Percentiles rank a stretch among this genome's conserved stretches.
phyloP scores from a whole-genome alignment of 2,888 invertebrate genomes.

The Holacanthella duospinosa region DNA sequence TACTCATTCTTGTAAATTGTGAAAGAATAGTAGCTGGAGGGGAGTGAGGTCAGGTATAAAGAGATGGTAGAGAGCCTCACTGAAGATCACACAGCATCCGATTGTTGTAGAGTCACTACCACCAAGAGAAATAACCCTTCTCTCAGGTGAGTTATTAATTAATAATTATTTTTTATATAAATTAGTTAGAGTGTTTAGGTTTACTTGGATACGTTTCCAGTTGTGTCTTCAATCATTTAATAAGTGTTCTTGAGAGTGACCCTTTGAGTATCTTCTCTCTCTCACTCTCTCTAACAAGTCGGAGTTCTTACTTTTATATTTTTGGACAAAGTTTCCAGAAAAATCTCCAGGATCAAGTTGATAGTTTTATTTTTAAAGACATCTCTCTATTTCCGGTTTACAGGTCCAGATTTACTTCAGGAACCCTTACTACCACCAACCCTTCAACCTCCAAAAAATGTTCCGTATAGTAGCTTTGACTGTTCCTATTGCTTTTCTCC shows the following conservation, averaged over 20 bases:
- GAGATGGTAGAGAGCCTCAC: slow-evolving; percentile 36
- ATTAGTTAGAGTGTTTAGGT: too few species aligned
- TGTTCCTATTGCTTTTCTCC: slow-evolving; percentile 37
- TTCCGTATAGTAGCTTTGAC: slow-evolving; percentile 35
- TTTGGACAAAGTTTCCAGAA: too few species aligned
- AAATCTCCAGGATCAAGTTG: too few species aligned
- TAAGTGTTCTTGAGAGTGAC: too few species aligned
- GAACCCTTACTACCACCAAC: not conserved
- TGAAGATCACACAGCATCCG: slow-evolving; percentile 36
- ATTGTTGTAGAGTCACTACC: slow-evolving; percentile 36
- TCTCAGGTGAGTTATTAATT: slow-evolving; percentile 31
- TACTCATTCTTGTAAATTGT: slow-evolving; percentile 1
- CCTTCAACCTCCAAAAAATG: slow-evolving; percentile 18
- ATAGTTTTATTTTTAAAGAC: too few species aligned
- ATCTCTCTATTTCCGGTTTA: too few species aligned
- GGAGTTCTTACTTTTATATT: too few species aligned
- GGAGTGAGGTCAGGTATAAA: slow-evolving; percentile 38
- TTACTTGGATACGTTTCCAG: too few species aligned
- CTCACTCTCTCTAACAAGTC: too few species aligned
- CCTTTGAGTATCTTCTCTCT: too few species aligned
- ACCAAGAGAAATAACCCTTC: slow-evolving; percentile 38
- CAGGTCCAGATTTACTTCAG: slow-evolving; percentile 1
- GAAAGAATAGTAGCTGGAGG: slow-evolving; percentile 28
- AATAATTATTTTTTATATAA: too few species aligned
- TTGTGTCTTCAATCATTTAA: too few species aligned